Base-by-base conservation (phyloP, 1,140 invertebrate genomes). In the Carcinoscorpius rotundicauda region DNA sequence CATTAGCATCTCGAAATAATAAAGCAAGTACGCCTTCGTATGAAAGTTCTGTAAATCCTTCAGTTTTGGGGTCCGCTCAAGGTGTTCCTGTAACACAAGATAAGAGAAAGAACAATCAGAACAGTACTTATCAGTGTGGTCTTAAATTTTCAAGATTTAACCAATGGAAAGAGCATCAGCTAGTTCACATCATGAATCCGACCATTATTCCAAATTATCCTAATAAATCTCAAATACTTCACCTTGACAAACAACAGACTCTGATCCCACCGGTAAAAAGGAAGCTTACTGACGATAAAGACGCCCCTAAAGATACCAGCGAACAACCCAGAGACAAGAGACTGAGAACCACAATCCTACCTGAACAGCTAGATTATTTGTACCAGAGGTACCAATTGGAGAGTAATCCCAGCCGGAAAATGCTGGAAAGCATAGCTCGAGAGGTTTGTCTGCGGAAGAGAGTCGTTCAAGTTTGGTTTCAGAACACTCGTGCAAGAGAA, bases 341-440 rank as follows among this genome's bases (percentile, higher is more conserved):
- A 58, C 79, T 98, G 66, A 82, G 95, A 70, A 98, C 96, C 5
- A 98, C 94, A 5, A 98, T 98, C 73, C 82, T 97, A 69, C 94
- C 95, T 1, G 95, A 98, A 78, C 96, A 98, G 77, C 78, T 98
- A 60, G 95, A 98, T 75, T 98, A 95, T 75, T 81, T 98, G 49
- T 97, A 97, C 78, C 93, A 97, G 79, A 97, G 97, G 77, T 98
- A 98, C 77, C 93, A 97, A 78, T 83, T 95, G 49, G 95, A 98
- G 78, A 94, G 91, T 55, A 98, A 97, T 80, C 94, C 94, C 51
- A 96, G 91, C 69, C 82, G 95, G 58, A 98, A 98, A 80, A 97
- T 97, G 91, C 79, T 98, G 57, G 96, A 98, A 78, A 93, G 90
- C 69, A 97, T 98, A 72, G 92, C 94, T 0, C 82, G 89, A 69